Percentiles rank a stretch among this genome's conserved stretches.
Evolutionary conservation across 2,888 invertebrate genomes (phyloP).

Genomic region (Caenorhabditis imperialis): DNA sequence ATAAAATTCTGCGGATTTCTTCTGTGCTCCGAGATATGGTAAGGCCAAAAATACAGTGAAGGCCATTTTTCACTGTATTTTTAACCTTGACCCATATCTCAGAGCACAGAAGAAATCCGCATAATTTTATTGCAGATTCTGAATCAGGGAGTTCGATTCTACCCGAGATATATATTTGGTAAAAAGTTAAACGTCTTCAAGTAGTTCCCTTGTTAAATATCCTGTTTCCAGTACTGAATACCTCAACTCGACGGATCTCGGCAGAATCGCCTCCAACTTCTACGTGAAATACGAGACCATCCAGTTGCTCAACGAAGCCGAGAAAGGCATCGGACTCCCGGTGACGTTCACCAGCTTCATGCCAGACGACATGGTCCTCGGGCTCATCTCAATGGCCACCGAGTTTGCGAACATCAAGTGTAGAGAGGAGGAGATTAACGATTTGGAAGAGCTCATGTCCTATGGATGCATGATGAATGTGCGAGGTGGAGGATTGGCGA

Average conservation of each 20-base stretch:
- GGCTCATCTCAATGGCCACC: slow-evolving; percentile 90
- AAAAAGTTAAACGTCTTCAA: background rate
- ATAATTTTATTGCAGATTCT: no score
- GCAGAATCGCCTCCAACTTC: slow-evolving; percentile 95
- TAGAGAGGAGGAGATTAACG: slow-evolving; percentile 93
- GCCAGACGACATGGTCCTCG: slow-evolving; percentile 81
- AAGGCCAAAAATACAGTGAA: no score
- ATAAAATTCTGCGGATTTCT: no score
- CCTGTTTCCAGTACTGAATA: slow-evolving; percentile 68
- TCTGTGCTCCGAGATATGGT: no score
- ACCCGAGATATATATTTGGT: no score
- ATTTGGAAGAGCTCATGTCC: slow-evolving; percentile 86
- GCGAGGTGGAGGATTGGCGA: slow-evolving; percentile 89
- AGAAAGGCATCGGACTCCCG: slow-evolving; percentile 46
- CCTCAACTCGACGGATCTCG: slow-evolving; percentile 84
- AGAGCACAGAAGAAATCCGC: no score
- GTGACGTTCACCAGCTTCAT: slow-evolving; percentile 80
- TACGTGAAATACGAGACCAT: slow-evolving; percentile 97
- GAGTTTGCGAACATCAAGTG: slow-evolving; percentile 94
- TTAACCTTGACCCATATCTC: no score
- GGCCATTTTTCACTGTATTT: no score
- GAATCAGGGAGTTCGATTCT: no score
- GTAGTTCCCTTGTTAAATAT: background rate
- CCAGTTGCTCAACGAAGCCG: slow-evolving; percentile 80
- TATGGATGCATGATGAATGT: slow-evolving; percentile 87